Evolutionary conservation across 2,113 vertebrate species (phyloP), one percentile per base, ranked within the genome.

Genomic region (Anarrhichthys ocellatus): DNA sequence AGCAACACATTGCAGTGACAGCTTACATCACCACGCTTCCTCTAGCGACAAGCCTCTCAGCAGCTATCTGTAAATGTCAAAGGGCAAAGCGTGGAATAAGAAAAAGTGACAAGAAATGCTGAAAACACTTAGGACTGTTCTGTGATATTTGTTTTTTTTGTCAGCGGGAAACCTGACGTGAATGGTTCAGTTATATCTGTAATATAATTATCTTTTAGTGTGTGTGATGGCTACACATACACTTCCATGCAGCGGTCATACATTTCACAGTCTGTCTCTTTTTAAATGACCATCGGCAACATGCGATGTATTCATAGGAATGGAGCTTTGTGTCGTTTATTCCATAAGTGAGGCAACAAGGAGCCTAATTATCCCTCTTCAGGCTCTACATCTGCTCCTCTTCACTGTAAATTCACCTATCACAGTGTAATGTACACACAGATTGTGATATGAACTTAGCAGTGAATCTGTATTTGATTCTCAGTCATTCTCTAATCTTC

Each of bases 1-100:
- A 73, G 83, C 80, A 89, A 89, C 84, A 73, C 86, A 72, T 68
- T 32, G 71, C 82, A 59, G 79, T 88, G 86, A 78, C 89, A 89
- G 69, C 79, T 90, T 83, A 85, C 68, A 86, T 88, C 83, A 85
- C 64, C 40, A 0, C 24, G 79, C 62, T 69, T 73, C 58, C n/a
- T 54, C 54, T 17, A 29, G 64, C 76, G 59, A 34, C 71, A 22
- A 24, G 72, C 40, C 62, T 54, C 27, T 67, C 72, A 34, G 65
- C 27, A 17, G 56, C 46, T 65, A 69, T 79, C 79, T 84, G 73
- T 52, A 66, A 79, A 75, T 68, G n/a, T 36, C 24, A 68, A 66
- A 72, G 54, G 61, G 34, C 52, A 68, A 85, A 81, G 52, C 14
- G 1, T 58, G 27, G 77, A 44, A 50, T 61, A n/a, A 18, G 27